phyloP scores from a whole-genome alignment of 2,797 vertebrate genomes.

The Gallinago stenura region DNA sequence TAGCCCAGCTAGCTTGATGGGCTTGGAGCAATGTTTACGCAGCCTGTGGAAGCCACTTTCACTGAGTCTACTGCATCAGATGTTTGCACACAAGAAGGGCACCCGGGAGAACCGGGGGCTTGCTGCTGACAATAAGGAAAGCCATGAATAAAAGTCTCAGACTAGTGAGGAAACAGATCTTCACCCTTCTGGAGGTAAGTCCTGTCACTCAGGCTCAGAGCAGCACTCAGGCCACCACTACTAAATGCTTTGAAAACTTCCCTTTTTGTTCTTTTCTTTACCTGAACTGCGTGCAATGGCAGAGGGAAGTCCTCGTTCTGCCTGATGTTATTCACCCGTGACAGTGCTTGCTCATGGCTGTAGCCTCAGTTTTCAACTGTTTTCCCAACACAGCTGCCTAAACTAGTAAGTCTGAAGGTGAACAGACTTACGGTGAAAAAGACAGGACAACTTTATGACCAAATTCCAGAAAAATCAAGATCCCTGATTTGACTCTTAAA shows the following conservation, averaged over 20 bases:
- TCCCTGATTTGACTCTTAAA: neutral
- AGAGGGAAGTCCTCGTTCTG: neutral
- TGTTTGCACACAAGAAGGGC: neutral
- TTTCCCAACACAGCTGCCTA: neutral
- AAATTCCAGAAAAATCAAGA: neutral
- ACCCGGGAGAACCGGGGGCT: rapidly evolving
- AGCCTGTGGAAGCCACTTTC: neutral
- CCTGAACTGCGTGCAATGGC: neutral
- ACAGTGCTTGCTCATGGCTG: rapidly evolving
- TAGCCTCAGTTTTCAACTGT: neutral
- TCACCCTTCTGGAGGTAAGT: neutral
- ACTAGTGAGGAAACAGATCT: neutral
- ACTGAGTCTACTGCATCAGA: rapidly evolving
- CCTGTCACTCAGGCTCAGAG: neutral
- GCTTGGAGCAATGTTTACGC: neutral
- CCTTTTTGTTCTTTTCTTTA: neutral
- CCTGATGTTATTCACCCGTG: neutral
- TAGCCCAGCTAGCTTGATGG: neutral
- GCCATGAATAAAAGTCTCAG: neutral
- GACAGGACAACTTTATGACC: neutral
- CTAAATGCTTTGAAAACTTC: neutral
- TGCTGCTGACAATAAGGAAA: neutral
- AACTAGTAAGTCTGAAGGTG: neutral
- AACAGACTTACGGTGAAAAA: neutral
- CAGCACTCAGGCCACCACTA: neutral